Evolutionary conservation across 2,797 vertebrate genomes (phyloP).

Genomic region (Paratrypauchen microcephalus): DNA sequence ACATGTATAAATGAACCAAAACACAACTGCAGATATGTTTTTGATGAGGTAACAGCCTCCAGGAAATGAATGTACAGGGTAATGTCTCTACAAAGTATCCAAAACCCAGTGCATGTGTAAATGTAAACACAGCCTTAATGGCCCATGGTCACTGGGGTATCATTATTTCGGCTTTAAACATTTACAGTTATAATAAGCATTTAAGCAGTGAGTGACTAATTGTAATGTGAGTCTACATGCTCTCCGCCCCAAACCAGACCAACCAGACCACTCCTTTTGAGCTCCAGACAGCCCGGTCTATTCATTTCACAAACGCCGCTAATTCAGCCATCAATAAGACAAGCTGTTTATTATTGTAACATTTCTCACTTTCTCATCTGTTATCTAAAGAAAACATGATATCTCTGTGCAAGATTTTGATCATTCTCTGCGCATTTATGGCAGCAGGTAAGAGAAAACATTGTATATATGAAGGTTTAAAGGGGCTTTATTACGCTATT

Average conservation of each 20-base stretch:
- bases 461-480: not conserved
- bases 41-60: too few species aligned
- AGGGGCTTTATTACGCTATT: too few species aligned
- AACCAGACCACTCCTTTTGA: not conserved
- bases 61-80: not conserved
- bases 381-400: slow-evolving; percentile 20
- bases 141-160: not conserved
- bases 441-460: slow-evolving; percentile 34
- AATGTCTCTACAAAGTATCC: not conserved
- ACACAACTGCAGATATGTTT: too few species aligned
- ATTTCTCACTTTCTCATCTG: not conserved
- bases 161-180: not conserved
- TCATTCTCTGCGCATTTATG: slow-evolving; percentile 36
- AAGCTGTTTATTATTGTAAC: not conserved
- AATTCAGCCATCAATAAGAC: too few species aligned
- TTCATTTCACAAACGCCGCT: not conserved
- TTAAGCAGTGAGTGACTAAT: not conserved
- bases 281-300: too few species aligned
- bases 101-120: not conserved
- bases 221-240: not conserved
- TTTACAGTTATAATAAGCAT: not conserved
- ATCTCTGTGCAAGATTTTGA: slow-evolving; percentile 36
- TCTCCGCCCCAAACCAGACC: not conserved
- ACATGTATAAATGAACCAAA: too few species aligned
- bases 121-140: not conserved